Base-by-base conservation (phyloP, 2,797 vertebrate species). In the Cephalopachus bancanus region DNA sequence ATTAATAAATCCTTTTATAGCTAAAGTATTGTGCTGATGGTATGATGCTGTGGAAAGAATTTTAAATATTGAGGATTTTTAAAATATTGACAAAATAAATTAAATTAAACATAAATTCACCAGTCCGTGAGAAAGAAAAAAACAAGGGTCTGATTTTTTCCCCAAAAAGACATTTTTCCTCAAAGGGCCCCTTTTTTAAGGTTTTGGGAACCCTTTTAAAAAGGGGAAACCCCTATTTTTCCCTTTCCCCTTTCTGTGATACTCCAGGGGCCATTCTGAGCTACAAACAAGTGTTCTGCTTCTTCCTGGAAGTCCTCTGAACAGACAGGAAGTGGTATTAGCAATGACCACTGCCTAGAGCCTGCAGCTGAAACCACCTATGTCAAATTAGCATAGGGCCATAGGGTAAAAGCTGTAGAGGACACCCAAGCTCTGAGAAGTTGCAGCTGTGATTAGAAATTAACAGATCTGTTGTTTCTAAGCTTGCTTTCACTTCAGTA, bases 21-120 rank as follows among this genome's bases (percentile, higher is more conserved):
- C 4, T 55, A 44, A 62, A 44, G 14, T 67, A 85, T 67, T 89
- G 93, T 53, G 16, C 10, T 49, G 5, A 44, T 51, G 19, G 28
- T 74, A 75, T 89, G 14, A 83, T 44, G n/a, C 28, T 26, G 10
- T 62, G 9, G 49, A 71, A 79, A 65, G 33, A 57, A 65, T 30
- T 81, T 93, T 71, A 64, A 26, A 30, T 93, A 83, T 11, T 57
- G 55, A 53, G 30, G 8, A 28, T 69, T 90, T 90, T 92, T 75
- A 85, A 16, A 88, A 83, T 22, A 24, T 79, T 80, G 33, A 55
- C 20, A 19, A 57, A 90, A 57, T 44, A 51, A 51, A 33, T 55
- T 57, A 89, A 79, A 81, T 81, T 83, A 72, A 91, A 51, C 3
- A 74, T 64, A 72, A 86, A 95, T 49, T n/a, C 26, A n/a, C 10